These are phyloP conservation scores for Gallinago undulata DNA, from an alignment of 2,113 vertebrate species.

Conservation along the genomic window DNA sequence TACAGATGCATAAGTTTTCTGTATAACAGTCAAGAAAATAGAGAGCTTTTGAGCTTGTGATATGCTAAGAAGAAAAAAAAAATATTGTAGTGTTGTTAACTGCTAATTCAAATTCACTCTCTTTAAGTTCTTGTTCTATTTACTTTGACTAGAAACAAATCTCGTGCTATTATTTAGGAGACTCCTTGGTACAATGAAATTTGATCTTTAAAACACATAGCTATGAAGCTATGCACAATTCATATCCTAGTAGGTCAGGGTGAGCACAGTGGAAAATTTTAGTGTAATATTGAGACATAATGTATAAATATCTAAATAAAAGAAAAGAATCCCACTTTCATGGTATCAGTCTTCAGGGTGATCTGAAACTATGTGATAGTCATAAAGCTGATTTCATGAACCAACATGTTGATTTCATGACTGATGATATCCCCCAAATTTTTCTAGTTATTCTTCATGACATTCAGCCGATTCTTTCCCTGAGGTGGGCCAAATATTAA, in stretches of 20 bases:
- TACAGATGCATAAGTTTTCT: slow-evolving; percentile 67
- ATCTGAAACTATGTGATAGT: not conserved
- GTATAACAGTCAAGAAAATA: slow-evolving; percentile 38
- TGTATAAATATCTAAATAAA: not conserved
- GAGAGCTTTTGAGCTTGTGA: slow-evolving; percentile 33
- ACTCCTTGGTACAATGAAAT: not conserved
- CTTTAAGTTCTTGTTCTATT: not conserved
- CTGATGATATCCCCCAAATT: not conserved
- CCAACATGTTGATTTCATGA: not conserved
- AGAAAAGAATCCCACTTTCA: not conserved
- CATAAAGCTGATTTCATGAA: not conserved
- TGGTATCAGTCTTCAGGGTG: not conserved
- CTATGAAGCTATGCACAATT: not conserved
- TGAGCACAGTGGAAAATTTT: not conserved
- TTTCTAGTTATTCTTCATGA: not conserved
- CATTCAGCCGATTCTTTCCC: not conserved
- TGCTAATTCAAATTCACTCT: slow-evolving; percentile 1
- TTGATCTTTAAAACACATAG: not conserved
- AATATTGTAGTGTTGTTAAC: not conserved
- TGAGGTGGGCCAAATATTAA: not conserved
- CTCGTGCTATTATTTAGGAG: not conserved
- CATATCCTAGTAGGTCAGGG: not conserved
- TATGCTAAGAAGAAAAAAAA: slow-evolving; percentile 3
- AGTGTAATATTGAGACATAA: not conserved
- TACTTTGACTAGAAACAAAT: not conserved